Percentiles rank a stretch among this genome's conserved stretches.
These are phyloP conservation scores for Dipodomys merriami DNA, from an alignment of 2,113 vertebrate genomes.

Conservation along the genomic window DNA sequence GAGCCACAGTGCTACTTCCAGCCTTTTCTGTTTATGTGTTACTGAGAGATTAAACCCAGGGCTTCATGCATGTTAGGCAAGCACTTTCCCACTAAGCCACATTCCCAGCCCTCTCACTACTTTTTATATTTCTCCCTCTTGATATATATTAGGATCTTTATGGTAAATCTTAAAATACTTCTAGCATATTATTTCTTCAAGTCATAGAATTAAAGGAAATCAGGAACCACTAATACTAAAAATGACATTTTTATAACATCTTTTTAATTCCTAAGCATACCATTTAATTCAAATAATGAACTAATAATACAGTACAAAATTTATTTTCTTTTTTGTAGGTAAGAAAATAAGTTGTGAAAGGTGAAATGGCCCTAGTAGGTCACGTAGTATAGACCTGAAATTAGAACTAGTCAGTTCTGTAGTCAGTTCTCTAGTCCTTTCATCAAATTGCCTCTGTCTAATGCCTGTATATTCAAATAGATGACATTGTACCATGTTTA, in stretches of 20 bases:
- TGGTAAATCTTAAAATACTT: constrained; percentile 49
- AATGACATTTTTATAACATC: constrained; percentile 41
- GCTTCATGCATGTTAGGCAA: no score
- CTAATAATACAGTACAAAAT: background rate
- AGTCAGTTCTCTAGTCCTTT: constrained; percentile 30
- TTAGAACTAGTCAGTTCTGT: background rate
- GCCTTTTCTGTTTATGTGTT: no score
- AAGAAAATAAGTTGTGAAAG: constrained; percentile 51
- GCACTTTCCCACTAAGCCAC: no score
- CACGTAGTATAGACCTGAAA: background rate
- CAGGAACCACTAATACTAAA: background rate
- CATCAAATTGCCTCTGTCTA: constrained; percentile 63
- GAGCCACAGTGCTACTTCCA: no score
- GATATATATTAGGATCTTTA: constrained; percentile 31
- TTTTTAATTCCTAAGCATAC: constrained; percentile 17
- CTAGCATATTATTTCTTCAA: constrained; percentile 28
- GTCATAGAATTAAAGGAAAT: constrained; percentile 40
- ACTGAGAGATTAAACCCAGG: no score
- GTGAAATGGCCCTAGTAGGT: constrained; percentile 17
- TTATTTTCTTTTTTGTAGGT: constrained; percentile 1
- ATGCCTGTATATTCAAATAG: constrained; percentile 61
- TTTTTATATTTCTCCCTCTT: constrained; percentile 7
- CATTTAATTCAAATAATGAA: constrained; percentile 23
- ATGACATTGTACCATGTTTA: constrained; percentile 75
- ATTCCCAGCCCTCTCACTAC: background rate